Conservation (phyloP, 1,140 invertebrate genomes). For the Semibalanus balanoides region DNA sequence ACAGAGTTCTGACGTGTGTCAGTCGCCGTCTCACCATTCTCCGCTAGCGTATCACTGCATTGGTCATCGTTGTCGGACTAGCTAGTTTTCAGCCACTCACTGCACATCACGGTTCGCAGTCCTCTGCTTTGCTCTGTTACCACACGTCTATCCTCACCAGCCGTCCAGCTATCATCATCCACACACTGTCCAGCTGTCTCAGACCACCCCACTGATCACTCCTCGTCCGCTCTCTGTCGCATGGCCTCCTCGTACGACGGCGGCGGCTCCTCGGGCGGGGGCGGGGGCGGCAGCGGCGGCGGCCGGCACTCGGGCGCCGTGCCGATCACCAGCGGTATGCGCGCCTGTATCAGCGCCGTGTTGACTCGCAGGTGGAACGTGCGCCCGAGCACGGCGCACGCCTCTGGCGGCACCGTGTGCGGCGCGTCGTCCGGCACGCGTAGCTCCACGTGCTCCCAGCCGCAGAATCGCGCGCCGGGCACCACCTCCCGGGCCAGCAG, state of each 20-base stretch:
- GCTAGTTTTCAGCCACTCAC: too few species aligned
- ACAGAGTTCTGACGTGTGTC: too few species aligned
- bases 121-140: too few species aligned
- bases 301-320: background rate
- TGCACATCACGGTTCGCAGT: too few species aligned
- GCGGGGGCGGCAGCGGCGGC: background rate
- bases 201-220: too few species aligned
- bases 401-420: background rate
- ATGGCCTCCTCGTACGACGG: slow-evolving; percentile 6
- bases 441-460: background rate
- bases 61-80: too few species aligned
- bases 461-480: background rate
- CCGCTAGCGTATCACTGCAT: too few species aligned
- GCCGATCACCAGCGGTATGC: slow-evolving; percentile 9
- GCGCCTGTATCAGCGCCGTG: background rate
- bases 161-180: too few species aligned
- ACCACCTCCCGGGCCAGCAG: background rate
- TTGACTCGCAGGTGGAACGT: background rate
- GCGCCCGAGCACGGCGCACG: background rate
- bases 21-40: too few species aligned
- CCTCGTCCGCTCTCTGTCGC: background rate
- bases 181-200: too few species aligned
- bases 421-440: background rate
- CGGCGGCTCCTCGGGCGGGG: slow-evolving; percentile 6
- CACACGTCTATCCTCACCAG: too few species aligned